phyloP scores from a whole-genome alignment of 2,797 vertebrate species.

The Sebastes kiyomatsui region DNA sequence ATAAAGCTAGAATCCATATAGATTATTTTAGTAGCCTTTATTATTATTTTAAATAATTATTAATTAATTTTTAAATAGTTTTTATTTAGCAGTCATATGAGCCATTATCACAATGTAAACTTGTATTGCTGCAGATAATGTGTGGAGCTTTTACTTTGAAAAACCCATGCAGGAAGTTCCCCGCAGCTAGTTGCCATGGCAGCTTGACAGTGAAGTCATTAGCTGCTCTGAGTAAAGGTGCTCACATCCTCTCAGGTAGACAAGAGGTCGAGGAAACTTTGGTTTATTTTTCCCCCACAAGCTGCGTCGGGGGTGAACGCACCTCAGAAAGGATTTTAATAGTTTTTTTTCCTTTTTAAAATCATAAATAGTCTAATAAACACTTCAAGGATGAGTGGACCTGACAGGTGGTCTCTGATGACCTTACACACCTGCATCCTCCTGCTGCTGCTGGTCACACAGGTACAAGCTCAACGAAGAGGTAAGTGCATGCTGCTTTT shows the following conservation, averaged over 20 bases:
- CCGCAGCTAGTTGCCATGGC: background rate
- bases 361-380: background rate
- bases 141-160: conserved; percentile 56
- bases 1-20: background rate
- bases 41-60: background rate
- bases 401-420: conserved; percentile 32
- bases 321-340: conserved; percentile 7
- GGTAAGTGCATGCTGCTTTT: conserved; percentile 3
- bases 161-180: background rate
- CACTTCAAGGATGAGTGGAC: conserved; percentile 31
- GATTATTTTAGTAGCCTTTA: background rate
- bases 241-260: background rate
- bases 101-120: background rate
- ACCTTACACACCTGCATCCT: conserved; percentile 29
- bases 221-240: conserved; percentile 26
- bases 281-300: background rate
- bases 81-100: background rate
- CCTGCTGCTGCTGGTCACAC: conserved; percentile 28
- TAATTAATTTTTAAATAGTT: background rate
- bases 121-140: background rate
- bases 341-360: background rate
- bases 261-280: background rate
- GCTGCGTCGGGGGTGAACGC: conserved; percentile 20
- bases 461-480: background rate
- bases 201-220: accelerated